A percentile compares a stretch with the other conserved stretches of the same genome.
These are phyloP conservation scores for Nemapogon koenigi DNA, from an alignment of 2,888 invertebrate species.

Conservation along the genomic window DNA sequence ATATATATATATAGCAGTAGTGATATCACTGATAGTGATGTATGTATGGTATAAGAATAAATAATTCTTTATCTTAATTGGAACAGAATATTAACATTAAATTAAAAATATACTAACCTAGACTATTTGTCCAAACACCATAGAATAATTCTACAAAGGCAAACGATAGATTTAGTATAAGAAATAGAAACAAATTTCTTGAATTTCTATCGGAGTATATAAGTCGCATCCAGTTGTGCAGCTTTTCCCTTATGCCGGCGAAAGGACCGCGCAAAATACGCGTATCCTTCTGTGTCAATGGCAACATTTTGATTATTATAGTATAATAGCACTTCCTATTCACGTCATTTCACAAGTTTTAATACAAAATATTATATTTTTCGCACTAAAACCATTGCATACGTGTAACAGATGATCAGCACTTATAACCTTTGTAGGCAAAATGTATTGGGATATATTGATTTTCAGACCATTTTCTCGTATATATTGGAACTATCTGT, in stretches of 20 bases:
- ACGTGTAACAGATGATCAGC: slow-evolving; percentile 39
- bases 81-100: too few relatives aligned
- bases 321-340: slow-evolving; percentile 18
- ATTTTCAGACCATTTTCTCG: too few relatives aligned
- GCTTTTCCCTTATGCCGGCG: slow-evolving; percentile 73
- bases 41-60: too few relatives aligned
- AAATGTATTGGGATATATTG: too few relatives aligned
- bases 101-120: too few relatives aligned
- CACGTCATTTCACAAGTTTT: slow-evolving; percentile 49
- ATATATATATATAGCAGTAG: too few relatives aligned
- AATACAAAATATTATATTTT: slow-evolving; percentile 31
- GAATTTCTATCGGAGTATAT: slow-evolving; percentile 94
- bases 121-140: slow-evolving; percentile 89
- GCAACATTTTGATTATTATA: slow-evolving; percentile 68
- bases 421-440: slow-evolving; percentile 6
- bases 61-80: too few relatives aligned
- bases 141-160: slow-evolving; percentile 96
- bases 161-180: slow-evolving; percentile 92
- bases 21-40: too few relatives aligned
- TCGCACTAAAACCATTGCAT: slow-evolving; percentile 53
- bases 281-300: slow-evolving; percentile 77
- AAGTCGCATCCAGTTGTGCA: slow-evolving; percentile 79
- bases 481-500: too few relatives aligned
- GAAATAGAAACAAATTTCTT: slow-evolving; percentile 91
- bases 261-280: slow-evolving; percentile 59